Conservation (phyloP, 2,113 vertebrate genomes). For the Falco punctatus region DNA sequence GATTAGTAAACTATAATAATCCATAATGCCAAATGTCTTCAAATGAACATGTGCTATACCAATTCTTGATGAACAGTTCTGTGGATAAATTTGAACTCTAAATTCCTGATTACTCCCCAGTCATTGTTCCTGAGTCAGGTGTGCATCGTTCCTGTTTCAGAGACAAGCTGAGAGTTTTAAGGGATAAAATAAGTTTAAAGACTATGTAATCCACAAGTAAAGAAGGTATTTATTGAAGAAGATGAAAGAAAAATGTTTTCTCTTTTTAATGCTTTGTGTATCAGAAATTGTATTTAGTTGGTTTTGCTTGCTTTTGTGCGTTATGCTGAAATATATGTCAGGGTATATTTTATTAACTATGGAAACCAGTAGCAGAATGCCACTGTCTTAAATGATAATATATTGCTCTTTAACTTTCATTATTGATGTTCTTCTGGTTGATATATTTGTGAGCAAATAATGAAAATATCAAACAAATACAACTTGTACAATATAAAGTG, state of each 20-base stretch:
- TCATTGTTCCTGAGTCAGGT: background rate
- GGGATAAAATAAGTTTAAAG: background rate
- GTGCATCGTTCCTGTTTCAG: background rate
- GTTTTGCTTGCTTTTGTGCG: background rate
- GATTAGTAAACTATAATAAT: background rate
- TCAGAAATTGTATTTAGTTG: background rate
- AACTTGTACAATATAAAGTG: background rate
- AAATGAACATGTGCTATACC: background rate
- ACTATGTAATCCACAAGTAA: background rate
- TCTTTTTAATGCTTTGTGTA: background rate
- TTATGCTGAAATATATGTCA: background rate
- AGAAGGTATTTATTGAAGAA: background rate
- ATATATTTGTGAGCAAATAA: background rate
- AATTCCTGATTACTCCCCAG: background rate
- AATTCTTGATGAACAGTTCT: background rate
- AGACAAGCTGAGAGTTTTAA: background rate
- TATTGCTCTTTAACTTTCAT: background rate
- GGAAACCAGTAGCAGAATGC: background rate
- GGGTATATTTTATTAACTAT: background rate
- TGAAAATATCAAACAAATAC: background rate
- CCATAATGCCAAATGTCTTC: background rate
- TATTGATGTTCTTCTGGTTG: background rate
- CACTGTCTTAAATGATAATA: background rate
- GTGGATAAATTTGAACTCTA: background rate
- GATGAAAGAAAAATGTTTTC: background rate